Evolutionary conservation across 1,140 invertebrate genomes (phyloP), one percentile per base, ranked within the genome.

Genomic region (Geopemphigus sp.): DNA sequence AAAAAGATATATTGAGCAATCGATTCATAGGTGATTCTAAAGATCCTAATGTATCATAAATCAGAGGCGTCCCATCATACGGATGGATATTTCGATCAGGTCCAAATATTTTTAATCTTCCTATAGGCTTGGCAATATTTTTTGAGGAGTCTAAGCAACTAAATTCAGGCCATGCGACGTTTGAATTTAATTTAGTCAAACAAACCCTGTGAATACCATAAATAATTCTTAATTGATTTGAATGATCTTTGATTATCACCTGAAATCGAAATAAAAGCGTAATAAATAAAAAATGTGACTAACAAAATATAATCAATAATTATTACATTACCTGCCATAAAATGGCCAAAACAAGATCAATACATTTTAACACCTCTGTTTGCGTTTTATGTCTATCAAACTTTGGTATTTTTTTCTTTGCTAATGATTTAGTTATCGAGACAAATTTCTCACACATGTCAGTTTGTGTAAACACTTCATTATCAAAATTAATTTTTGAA

Each of bases 1-100:
- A 83, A 26, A 87, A 82, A 47, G 83, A 84, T 73, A 81, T 45
- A 15, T 70, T 81, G 17, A 81, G 29, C 24, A 81, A 82, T 39
- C 39, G 56, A 61, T 78, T 78, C 74, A 78, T 78, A 12, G 74
- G 74, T 5, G 74, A 78, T 50, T 78, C 74, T 78, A 78, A 78
- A 2, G 26, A 78, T 32, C 39, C 57, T 29, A 61, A 26, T 29
- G 24, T 19, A 61, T 78, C 57, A 61, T 50, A 50, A 32, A 22
- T 39, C 26, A 78, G 22, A n/a, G 74, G 74, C 26, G 74, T 78
- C 12, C 74, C 74, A 50, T 78, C 74, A 63, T 50, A 78, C 26
- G 74, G 74, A 78, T 78, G 56, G 45, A 78, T 78, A 78, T 78
- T 78, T 3, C 74, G 39, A 78, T 78, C 74, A 19, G 74, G 74